Evolutionary conservation across 2,113 vertebrate genomes (phyloP), one percentile per base, ranked within the genome.

Genomic region (Pseudois nayaur): DNA sequence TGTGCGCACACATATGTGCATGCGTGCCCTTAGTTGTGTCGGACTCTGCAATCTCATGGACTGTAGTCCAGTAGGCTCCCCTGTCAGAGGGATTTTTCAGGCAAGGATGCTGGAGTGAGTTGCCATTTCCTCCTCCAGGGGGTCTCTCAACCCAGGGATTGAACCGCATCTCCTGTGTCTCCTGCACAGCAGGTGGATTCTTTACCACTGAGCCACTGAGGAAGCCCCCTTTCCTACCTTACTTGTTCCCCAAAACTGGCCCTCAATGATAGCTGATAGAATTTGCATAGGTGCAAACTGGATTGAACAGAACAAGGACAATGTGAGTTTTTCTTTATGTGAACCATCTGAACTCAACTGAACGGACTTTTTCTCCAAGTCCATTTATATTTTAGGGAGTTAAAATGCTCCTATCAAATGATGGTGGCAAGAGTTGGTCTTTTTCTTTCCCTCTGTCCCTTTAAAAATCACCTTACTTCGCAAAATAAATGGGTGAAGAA

Each of bases 1-100:
- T 23, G n/a, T 6, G n/a, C 2, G 8, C 6, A 3, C 3, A 3
- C 62, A n/a, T 15, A n/a, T 2, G 16, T 0, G 0, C 33, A 19
- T 19, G 64, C 8, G 0, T 25, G 36, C 1, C 0, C 19, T 74
- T 25, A 74, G 36, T 40, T 74, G n/a, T 74, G 21, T 40, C 0
- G 0, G n/a, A 74, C 10, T 25, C 23, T 74, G 36, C 67, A 74
- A 40, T 3, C 67, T 40, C 19, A 40, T 13, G 19, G 36, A 74
- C 36, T 25, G 36, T 74, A 40, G n/a, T 40, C 36, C 10, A 74
- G 67, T 13, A 74, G 21, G 10, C 19, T 74, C 3, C 36, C 40
- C 67, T 74, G 67, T 74, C 67, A 40, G 36, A 74, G 10, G 19
- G n/a, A 6, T 40, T 40, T 40, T 13, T 40, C n/a, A 74, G 67